A percentile compares a stretch with the other conserved stretches of the same genome.
These are phyloP conservation scores for Hipposideros larvatus DNA, from an alignment of 2,797 vertebrate species.

Conservation along the genomic window DNA sequence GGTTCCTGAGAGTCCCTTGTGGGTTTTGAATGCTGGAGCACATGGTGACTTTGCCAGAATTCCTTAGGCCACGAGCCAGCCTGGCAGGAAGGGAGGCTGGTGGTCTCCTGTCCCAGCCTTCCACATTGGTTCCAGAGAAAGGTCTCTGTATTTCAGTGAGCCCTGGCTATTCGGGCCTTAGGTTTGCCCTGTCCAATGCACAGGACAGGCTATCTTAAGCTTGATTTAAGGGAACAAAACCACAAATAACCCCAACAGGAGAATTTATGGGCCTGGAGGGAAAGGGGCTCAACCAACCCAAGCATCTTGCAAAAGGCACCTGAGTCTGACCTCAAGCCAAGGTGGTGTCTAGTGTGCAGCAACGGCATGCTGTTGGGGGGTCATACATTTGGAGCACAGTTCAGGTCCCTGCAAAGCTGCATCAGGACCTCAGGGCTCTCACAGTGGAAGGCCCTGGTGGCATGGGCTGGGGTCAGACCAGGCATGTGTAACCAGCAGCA, in stretches of 20 bases:
- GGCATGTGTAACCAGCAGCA: background rate
- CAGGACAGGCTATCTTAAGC: background rate
- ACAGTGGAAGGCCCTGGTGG: background rate
- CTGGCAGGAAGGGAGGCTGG: background rate
- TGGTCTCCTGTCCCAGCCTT: background rate
- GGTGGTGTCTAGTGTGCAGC: accelerated
- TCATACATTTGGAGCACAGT: background rate
- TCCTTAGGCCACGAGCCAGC: background rate
- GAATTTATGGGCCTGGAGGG: background rate
- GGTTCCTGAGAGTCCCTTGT: background rate
- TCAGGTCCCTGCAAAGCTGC: background rate
- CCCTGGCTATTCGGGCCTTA: background rate
- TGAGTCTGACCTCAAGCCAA: background rate
- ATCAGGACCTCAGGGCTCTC: background rate
- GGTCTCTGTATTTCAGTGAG: background rate
- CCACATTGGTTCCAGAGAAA: background rate
- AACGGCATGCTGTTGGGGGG: background rate
- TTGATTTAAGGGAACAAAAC: background rate
- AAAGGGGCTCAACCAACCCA: no score
- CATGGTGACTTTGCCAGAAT: background rate
- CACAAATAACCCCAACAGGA: background rate
- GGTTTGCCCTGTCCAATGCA: background rate
- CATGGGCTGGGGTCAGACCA: background rate
- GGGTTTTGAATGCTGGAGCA: background rate
- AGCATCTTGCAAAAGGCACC: background rate